Evolutionary conservation across 1,140 invertebrate genomes (phyloP).

Genomic region (Maconellicoccus hirsutus): DNA sequence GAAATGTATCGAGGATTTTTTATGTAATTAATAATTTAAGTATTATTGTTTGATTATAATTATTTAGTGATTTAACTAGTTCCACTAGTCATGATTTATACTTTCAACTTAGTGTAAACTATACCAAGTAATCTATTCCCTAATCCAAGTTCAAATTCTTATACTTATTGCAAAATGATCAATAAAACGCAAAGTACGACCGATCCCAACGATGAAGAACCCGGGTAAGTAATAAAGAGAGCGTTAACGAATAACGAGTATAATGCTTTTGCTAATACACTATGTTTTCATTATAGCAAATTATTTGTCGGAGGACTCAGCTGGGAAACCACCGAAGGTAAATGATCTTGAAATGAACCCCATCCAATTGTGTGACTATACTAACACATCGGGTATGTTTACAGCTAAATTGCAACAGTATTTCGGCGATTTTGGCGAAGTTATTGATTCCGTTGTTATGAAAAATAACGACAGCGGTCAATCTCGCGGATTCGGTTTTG

Average conservation of each 20-base stretch:
- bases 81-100: neutral
- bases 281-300: neutral
- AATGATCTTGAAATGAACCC: neutral
- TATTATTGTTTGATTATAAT: neutral
- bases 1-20: neutral
- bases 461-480: slow-evolving; percentile 29
- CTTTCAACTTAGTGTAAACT: neutral
- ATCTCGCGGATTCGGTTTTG: slow-evolving; percentile 87
- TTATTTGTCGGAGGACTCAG: slow-evolving; percentile 7
- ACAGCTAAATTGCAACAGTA: slow-evolving; percentile 13
- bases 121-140: neutral
- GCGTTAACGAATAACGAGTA: too few species aligned
- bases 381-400: neutral
- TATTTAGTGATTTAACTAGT: neutral
- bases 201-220: slow-evolving; percentile 5
- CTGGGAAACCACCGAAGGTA: slow-evolving; percentile 16
- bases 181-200: neutral
- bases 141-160: neutral
- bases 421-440: slow-evolving; percentile 14
- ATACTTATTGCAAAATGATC: slow-evolving; percentile 10
- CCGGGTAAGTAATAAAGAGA: neutral
- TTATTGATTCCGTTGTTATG: slow-evolving; percentile 14
- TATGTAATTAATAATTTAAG: neutral
- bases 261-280: neutral
- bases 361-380: neutral